Evolutionary conservation across 2,888 invertebrate species (phyloP).

Genomic region (Drosophila macrospina): DNA sequence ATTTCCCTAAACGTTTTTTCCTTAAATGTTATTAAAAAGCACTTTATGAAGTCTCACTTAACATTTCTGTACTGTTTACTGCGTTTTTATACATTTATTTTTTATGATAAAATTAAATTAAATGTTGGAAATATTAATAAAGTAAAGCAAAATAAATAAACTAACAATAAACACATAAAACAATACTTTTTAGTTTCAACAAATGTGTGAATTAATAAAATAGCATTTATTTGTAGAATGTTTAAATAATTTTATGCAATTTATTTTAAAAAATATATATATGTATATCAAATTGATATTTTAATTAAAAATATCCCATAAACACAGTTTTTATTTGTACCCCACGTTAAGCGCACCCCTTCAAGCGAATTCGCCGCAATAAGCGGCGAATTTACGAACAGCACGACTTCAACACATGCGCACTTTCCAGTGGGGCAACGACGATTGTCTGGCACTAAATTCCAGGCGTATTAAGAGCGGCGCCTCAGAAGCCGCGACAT

Average conservation of each 20-base stretch:
- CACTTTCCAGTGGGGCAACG: constrained; percentile 57
- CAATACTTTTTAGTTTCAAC: too few species aligned
- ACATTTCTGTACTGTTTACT: too few species aligned
- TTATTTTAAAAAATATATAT: too few species aligned
- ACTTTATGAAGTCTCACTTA: too few species aligned
- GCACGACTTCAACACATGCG: constrained; percentile 66
- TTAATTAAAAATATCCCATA: not conserved
- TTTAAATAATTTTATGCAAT: too few species aligned
- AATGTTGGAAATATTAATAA: too few species aligned
- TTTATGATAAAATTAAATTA: too few species aligned
- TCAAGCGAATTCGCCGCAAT: constrained; percentile 55
- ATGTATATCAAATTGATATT: not conserved
- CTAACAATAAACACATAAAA: too few species aligned
- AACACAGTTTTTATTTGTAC: not conserved
- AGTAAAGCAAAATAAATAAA: too few species aligned
- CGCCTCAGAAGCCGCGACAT: constrained; percentile 38
- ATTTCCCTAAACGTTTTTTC: not conserved
- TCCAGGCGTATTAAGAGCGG: constrained; percentile 63
- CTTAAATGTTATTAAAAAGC: not conserved
- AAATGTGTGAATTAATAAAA: too few species aligned
- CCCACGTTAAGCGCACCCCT: constrained; percentile 5
- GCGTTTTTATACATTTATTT: too few species aligned
- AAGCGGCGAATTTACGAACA: constrained; percentile 58
- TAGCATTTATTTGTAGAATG: too few species aligned
- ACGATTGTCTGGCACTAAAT: constrained; percentile 28